Conservation (phyloP, 2,888 invertebrate genomes). For the Clistopyga incitator region DNA sequence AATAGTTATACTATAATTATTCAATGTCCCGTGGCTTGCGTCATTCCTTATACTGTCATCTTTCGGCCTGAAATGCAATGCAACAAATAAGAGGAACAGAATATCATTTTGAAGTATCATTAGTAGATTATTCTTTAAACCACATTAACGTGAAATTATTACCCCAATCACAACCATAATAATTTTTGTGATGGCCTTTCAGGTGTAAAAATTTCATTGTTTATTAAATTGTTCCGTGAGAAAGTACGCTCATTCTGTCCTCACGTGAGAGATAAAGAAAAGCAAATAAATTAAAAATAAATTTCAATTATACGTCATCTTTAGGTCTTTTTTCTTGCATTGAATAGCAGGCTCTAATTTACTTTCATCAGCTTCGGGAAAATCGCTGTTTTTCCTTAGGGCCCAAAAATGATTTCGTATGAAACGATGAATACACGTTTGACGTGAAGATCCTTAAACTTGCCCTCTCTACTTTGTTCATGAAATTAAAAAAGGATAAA, state of each 20-base stretch:
- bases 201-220: neutral
- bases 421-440: slow-evolving; percentile 30
- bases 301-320: neutral
- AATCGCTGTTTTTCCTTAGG: neutral
- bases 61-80: neutral
- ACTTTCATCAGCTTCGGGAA: slow-evolving; percentile 27
- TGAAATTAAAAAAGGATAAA: slow-evolving; percentile 43
- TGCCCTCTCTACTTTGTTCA: neutral
- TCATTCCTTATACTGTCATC: neutral
- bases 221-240: neutral
- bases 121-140: neutral
- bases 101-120: neutral
- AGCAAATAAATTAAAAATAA: neutral
- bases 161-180: neutral
- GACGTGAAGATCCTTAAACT: slow-evolving; percentile 33
- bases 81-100: neutral
- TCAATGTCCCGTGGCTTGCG: slow-evolving; percentile 1
- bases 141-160: neutral
- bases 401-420: slow-evolving; percentile 8
- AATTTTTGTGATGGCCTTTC: neutral
- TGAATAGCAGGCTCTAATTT: slow-evolving; percentile 2
- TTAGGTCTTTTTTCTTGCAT: slow-evolving; percentile 2
- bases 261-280: neutral
- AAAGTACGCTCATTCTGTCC: neutral
- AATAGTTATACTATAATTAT: slow-evolving; percentile 34